Evolutionary conservation across 2,113 vertebrate species (phyloP), one percentile per base, ranked within the genome.

Genomic region (Oceanodroma tethys): DNA sequence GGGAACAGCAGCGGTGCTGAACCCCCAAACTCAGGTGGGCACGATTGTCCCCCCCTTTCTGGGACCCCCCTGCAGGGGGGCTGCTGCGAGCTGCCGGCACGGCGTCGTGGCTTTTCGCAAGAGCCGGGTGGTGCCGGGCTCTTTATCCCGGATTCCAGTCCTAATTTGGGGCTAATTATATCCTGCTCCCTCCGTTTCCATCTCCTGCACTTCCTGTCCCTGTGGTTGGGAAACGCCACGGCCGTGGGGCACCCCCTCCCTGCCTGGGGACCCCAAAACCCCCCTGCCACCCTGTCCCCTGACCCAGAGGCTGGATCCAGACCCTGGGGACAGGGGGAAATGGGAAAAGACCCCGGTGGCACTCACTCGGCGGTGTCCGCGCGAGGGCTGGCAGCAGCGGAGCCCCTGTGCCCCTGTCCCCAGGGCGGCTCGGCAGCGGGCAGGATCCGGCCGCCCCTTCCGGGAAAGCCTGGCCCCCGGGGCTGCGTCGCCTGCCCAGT

Each of bases 191-290:
- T 72, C 78, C 3, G 3, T 34, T 82, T 43, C 86, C 81, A 62
- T 30, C 59, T 50, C 50, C 48, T 0, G 17, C 7, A 0, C 42
- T 94, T 80, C 93, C 89, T 34, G 66, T 22, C 34, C n/a, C 29
- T 0, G 11, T 0, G 15, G 9, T 12, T 60, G 93, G 63, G 90
- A 81, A 85, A 55, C 1, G 36, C n/a, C 0, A 5, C 0, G 21
- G 21, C 4, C 1, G 10, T 1, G 1, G 0, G 6, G n/a, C 55
- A 11, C 6, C 38, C 34, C 45, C 56, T n/a, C n/a, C 11, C 15
- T 2, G 4, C 42, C 4, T 2, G 27, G 26, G n/a, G 48, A 76
- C 73, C 62, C 85, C 62, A 27, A 32, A 81, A 21, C 3, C 10
- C 8, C 5, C 8, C 18, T 21, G 29, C 5, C 45, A 9, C 52